Conservation (phyloP, 1,140 invertebrate genomes). For the Brachionus rubens region DNA sequence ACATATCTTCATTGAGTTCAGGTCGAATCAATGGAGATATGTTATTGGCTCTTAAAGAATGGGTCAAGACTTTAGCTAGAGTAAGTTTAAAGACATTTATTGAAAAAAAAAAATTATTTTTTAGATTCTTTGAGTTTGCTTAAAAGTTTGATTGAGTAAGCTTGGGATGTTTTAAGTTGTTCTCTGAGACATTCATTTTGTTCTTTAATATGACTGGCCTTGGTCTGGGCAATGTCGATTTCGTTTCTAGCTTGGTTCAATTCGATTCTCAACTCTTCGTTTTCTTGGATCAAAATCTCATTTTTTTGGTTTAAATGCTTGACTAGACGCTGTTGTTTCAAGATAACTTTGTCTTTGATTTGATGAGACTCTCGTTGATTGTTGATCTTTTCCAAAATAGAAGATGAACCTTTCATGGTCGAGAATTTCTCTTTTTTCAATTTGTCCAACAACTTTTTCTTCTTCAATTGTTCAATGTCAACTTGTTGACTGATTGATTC, state of each 20-base stretch:
- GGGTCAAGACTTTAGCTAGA: background rate
- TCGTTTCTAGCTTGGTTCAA: background rate
- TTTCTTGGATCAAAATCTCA: background rate
- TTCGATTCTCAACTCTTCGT: background rate
- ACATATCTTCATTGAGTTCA: too few relatives aligned
- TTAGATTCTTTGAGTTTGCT: background rate
- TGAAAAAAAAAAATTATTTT: background rate
- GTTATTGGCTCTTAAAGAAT: background rate
- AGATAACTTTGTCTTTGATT: slow-evolving; percentile 1
- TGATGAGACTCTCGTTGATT: background rate
- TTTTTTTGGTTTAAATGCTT: background rate
- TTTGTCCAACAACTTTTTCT: background rate
- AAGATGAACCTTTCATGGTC: background rate
- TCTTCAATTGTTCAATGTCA: background rate
- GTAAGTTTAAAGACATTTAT: background rate
- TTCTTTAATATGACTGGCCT: background rate
- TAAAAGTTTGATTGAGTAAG: background rate
- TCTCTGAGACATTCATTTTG: slow-evolving; percentile 5
- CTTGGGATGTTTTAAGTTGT: background rate
- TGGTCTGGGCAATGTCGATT: background rate
- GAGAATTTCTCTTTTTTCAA: slow-evolving; percentile 6
- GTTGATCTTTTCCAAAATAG: background rate
- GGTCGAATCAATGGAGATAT: background rate
- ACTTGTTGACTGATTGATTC: too few relatives aligned
- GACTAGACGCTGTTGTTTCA: background rate